phyloP scores from a whole-genome alignment of 2,888 invertebrate genomes.

The Sepioteuthis lessoniana region DNA sequence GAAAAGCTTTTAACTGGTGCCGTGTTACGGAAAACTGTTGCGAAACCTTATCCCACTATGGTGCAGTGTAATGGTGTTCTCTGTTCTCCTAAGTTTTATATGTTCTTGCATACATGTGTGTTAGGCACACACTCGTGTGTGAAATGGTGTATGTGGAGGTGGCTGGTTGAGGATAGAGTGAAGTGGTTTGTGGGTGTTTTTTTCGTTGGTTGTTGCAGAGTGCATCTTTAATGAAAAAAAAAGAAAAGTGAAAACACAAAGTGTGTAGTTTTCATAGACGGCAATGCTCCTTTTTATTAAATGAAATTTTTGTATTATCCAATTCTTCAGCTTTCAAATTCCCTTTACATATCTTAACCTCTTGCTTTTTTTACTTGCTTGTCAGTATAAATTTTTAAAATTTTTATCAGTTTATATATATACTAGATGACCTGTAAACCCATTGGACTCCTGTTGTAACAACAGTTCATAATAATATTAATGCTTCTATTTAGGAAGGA shows the following conservation, averaged over 20 bases:
- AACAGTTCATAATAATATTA: too few relatives aligned
- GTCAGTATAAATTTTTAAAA: background rate
- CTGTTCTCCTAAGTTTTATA: background rate
- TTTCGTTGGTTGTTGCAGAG: background rate
- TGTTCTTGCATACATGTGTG: background rate
- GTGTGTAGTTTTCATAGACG: background rate
- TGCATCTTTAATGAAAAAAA: background rate
- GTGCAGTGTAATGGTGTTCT: background rate
- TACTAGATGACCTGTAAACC: too few relatives aligned
- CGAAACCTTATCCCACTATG: conserved; percentile 10
- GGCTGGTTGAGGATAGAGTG: background rate
- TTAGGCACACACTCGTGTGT: background rate
- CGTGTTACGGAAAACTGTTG: conserved; percentile 33
- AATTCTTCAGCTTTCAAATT: background rate
- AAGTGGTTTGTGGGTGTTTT: background rate
- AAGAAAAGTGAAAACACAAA: background rate
- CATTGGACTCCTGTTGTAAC: too few relatives aligned
- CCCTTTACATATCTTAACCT: background rate
- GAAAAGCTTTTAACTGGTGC: conserved; percentile 23
- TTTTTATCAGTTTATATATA: background rate
- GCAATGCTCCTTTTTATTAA: background rate
- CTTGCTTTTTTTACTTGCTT: background rate
- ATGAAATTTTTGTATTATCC: background rate
- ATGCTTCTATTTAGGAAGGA: too few relatives aligned
- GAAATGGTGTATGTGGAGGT: background rate